A percentile compares a stretch with the other conserved stretches of the same genome.
These are phyloP conservation scores for Chloropsis hardwickii DNA, from an alignment of 2,113 vertebrate genomes.

Conservation along the genomic window DNA sequence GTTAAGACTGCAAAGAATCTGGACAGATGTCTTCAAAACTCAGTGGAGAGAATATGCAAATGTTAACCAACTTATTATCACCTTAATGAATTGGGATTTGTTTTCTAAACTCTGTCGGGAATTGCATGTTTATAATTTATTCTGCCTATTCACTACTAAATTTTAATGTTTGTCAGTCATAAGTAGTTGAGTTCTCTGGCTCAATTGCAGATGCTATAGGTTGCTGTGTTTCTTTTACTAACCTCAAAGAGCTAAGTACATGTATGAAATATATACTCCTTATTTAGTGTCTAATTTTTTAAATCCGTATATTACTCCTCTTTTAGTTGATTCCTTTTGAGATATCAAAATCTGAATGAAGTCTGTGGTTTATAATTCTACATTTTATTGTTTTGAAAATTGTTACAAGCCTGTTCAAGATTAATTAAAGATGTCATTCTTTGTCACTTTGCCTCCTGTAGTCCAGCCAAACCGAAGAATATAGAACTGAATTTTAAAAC, in stretches of 20 bases:
- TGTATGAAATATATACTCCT: background rate
- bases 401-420: background rate
- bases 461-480: constrained; percentile 78
- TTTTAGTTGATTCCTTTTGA: background rate
- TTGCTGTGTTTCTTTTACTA: background rate
- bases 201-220: constrained; percentile 8
- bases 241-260: background rate
- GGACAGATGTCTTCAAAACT: constrained; percentile 18
- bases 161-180: constrained; percentile 27
- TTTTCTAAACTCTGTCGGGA: constrained; percentile 49
- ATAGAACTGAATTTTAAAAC: constrained; percentile 78
- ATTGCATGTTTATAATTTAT: constrained; percentile 19
- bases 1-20: background rate
- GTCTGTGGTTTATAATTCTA: background rate
- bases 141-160: constrained; percentile 3
- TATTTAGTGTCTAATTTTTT: background rate
- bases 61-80: constrained; percentile 56
- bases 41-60: constrained; percentile 19
- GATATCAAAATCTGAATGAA: background rate
- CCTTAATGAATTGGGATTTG: constrained; percentile 53
- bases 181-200: background rate
- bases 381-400: background rate
- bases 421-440: background rate
- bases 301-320: background rate
- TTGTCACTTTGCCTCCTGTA: constrained; percentile 56